phyloP scores from a whole-genome alignment of 2,888 invertebrate species.

The Xestia rhomboidea region DNA sequence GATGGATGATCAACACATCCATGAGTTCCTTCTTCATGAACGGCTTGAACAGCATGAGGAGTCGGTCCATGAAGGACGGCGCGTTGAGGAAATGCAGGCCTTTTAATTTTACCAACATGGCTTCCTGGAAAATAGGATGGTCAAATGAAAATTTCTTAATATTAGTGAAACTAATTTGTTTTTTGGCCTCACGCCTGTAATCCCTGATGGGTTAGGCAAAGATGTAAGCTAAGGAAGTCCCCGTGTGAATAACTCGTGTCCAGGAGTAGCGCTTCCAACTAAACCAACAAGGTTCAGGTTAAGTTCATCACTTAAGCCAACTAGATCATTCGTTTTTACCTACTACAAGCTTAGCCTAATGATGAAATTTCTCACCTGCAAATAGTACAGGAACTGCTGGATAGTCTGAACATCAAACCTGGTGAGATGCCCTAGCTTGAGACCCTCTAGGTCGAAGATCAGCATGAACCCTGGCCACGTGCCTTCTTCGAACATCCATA shows the following conservation, averaged over 20 bases:
- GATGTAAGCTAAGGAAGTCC: too few relatives aligned
- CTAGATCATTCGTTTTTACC: not conserved
- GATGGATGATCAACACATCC: conserved; percentile 88
- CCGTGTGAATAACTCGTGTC: too few relatives aligned
- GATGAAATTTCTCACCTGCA: conserved; percentile 87
- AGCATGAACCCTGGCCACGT: conserved; percentile 91
- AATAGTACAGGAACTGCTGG: conserved; percentile 92
- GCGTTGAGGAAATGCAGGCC: conserved; percentile 93
- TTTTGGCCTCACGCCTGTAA: too few relatives aligned
- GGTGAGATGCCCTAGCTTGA: conserved; percentile 92
- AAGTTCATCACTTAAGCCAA: too few relatives aligned
- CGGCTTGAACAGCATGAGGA: conserved; percentile 92
- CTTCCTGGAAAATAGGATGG: conserved; percentile 88
- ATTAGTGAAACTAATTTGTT: too few relatives aligned
- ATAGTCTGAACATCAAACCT: conserved; percentile 91
- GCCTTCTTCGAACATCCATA: conserved; percentile 90
- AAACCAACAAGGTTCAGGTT: too few relatives aligned
- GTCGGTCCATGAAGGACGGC: conserved; percentile 92
- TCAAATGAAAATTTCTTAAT: too few relatives aligned
- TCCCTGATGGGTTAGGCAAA: too few relatives aligned
- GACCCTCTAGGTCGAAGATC: conserved; percentile 91
- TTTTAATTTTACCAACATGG: conserved; percentile 89
- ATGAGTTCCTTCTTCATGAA: conserved; percentile 93
- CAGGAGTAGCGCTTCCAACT: too few relatives aligned
- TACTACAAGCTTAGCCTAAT: too few relatives aligned